Conservation (phyloP, 2,113 vertebrate species). For the Melanerpes aurifrons region DNA sequence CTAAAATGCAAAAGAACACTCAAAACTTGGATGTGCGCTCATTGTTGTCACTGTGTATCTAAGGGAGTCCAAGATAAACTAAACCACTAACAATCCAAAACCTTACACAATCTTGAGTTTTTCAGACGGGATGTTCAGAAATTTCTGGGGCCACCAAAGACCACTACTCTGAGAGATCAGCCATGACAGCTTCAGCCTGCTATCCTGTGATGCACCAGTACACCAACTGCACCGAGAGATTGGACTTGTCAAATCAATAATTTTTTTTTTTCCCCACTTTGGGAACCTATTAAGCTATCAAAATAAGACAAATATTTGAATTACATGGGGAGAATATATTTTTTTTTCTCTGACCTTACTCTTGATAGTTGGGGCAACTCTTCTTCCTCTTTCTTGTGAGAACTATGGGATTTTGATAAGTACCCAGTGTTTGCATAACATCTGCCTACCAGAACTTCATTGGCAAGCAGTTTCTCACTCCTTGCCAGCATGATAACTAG, state of each 20-base stretch:
- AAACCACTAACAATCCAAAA: not conserved
- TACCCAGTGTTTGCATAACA: not conserved
- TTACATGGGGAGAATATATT: not conserved
- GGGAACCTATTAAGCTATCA: not conserved
- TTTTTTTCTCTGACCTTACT: not conserved
- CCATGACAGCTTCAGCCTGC: not conserved
- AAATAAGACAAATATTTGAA: not conserved
- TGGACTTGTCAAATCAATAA: not conserved
- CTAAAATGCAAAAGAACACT: not conserved
- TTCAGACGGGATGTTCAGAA: not conserved
- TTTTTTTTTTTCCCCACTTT: not conserved
- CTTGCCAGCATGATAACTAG: not conserved
- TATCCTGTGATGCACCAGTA: not conserved
- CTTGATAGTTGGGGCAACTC: not conserved
- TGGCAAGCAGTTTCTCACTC: not conserved
- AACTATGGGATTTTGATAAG: not conserved
- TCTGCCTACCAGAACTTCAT: not conserved
- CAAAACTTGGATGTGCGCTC: rapidly evolving
- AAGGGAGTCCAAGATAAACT: not conserved
- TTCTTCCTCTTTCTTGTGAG: not conserved
- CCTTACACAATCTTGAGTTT: not conserved
- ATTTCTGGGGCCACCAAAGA: not conserved
- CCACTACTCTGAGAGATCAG: not conserved
- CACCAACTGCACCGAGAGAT: not conserved
- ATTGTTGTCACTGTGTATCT: not conserved